Conservation (phyloP, 1,140 invertebrate species). For the Rhyzopertha dominica region DNA sequence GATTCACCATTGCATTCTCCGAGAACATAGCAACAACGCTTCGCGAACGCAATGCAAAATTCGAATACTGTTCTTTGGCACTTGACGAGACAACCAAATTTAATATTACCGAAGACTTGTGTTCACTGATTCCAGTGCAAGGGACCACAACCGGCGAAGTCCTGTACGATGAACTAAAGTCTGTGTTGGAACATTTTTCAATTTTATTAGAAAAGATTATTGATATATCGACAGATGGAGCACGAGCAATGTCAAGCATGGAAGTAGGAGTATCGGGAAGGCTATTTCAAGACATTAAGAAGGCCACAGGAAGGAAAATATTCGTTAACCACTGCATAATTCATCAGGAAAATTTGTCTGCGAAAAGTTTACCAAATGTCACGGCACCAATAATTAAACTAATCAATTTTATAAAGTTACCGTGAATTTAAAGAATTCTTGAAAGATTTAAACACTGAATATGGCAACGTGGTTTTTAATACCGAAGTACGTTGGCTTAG, state of each 20-base stretch:
- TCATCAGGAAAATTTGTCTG: constrained; percentile 21
- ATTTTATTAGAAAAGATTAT: constrained; percentile 25
- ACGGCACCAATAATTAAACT: constrained; percentile 21
- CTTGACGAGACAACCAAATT: constrained; percentile 19
- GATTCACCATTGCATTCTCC: constrained; percentile 10
- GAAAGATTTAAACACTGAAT: constrained; percentile 33
- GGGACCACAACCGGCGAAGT: constrained; percentile 32
- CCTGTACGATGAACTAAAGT: constrained; percentile 27
- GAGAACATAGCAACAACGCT: constrained; percentile 23
- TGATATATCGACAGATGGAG: constrained; percentile 36
- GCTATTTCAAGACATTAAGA: constrained; percentile 29
- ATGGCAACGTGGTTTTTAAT: constrained; percentile 32
- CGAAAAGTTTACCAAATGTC: constrained; percentile 23
- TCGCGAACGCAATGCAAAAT: constrained; percentile 23
- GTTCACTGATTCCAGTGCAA: constrained; percentile 33
- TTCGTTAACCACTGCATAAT: constrained; percentile 26
- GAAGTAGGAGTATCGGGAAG: constrained; percentile 32
- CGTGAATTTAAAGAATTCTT: constrained; percentile 28
- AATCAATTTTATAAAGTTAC: constrained; percentile 23
- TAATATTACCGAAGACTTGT: constrained; percentile 32
- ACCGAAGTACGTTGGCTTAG: constrained; percentile 32
- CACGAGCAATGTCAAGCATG: constrained; percentile 33
- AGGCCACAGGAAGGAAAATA: constrained; percentile 33
- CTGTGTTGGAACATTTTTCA: constrained; percentile 22
- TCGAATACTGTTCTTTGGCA: constrained; percentile 31